phyloP scores from a whole-genome alignment of 2,113 vertebrate genomes.

The Eudorcas thomsonii region DNA sequence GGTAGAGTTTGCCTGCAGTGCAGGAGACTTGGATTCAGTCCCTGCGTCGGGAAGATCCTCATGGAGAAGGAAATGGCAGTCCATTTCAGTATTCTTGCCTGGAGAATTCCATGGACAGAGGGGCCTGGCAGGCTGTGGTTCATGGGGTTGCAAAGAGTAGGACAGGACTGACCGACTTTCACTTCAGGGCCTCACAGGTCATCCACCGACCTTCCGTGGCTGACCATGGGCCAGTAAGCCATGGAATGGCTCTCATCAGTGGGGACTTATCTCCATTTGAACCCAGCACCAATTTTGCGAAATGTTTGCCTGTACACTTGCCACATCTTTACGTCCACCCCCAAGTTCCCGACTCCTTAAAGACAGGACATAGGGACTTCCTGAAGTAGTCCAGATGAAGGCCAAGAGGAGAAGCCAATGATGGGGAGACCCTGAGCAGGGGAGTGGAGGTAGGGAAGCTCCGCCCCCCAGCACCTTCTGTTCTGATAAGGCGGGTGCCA shows the following conservation, averaged over 20 bases:
- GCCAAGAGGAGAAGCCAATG: neutral
- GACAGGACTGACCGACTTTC: neutral
- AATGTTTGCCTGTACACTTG: neutral
- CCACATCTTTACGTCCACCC: accelerated
- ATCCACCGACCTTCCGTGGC: neutral
- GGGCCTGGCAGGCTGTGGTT: neutral
- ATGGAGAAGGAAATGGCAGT: neutral
- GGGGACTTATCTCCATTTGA: accelerated
- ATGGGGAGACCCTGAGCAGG: neutral
- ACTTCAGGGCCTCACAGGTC: neutral
- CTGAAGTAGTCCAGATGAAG: neutral
- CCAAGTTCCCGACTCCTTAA: neutral
- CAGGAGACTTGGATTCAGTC: neutral
- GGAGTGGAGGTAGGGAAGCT: neutral
- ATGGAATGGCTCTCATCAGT: neutral
- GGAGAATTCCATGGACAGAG: neutral
- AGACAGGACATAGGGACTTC: neutral
- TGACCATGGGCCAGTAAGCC: neutral
- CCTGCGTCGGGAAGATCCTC: neutral
- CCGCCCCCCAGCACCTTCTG: constrained; percentile 47
- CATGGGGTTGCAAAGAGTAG: neutral
- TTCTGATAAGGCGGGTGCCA: constrained; percentile 72
- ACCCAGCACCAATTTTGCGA: neutral
- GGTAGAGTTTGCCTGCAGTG: neutral
- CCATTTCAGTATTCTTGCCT: neutral